Evolutionary conservation across 2,113 vertebrate genomes (phyloP).

Genomic region (Peromyscus polionotus): DNA sequence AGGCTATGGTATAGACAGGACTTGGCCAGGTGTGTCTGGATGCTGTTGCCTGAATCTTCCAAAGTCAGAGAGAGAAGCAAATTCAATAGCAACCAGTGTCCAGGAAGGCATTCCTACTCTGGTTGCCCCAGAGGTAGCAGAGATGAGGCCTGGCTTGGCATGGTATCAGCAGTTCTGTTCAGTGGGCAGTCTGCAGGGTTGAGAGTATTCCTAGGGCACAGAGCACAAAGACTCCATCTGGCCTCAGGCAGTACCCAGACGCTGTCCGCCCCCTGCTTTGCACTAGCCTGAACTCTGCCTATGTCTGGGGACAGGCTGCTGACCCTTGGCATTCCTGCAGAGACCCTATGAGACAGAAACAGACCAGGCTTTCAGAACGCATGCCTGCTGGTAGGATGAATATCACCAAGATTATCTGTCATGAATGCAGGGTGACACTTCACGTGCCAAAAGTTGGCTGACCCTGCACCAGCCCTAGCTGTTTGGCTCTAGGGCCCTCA

Average conservation of each 20-base stretch:
- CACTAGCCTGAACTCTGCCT: slow-evolving; percentile 65
- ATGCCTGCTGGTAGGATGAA: slow-evolving; percentile 26
- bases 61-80: neutral
- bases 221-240: slow-evolving; percentile 66
- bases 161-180: neutral
- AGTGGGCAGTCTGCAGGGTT: neutral
- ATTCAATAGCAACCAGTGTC: neutral
- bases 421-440: slow-evolving; percentile 72
- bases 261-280: neutral
- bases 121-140: neutral
- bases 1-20: neutral
- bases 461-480: slow-evolving; percentile 38
- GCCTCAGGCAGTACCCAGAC: slow-evolving; percentile 50
- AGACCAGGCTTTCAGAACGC: slow-evolving; percentile 77
- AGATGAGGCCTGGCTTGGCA: neutral
- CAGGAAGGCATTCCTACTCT: neutral
- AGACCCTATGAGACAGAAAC: slow-evolving; percentile 63
- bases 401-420: slow-evolving; percentile 64
- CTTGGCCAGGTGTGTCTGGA: neutral
- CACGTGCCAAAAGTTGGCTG: slow-evolving; percentile 75
- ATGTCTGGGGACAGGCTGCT: slow-evolving; percentile 35
- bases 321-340: slow-evolving; percentile 72
- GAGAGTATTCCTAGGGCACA: neutral
- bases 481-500: slow-evolving; percentile 75
- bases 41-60: too few species aligned